phyloP scores from a whole-genome alignment of 2,888 invertebrate genomes.

The Drosophila affinis region DNA sequence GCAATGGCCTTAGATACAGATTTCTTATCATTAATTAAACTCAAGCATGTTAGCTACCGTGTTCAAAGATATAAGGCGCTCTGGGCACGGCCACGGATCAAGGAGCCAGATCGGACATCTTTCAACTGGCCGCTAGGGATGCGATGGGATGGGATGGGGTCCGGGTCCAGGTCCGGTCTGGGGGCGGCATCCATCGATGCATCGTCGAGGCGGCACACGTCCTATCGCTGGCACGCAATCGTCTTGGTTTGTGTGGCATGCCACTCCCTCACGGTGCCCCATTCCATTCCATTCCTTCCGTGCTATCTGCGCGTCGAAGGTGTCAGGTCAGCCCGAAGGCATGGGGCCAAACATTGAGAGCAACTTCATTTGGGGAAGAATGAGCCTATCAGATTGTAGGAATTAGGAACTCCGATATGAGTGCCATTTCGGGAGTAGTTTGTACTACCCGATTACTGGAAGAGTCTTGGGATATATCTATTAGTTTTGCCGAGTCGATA shows the following conservation, averaged over 20 bases:
- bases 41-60: constrained; percentile 84
- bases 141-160: too few species aligned
- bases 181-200: constrained; percentile 34
- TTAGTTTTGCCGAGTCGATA: too few species aligned
- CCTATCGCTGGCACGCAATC: constrained; percentile 82
- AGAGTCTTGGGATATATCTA: too few species aligned
- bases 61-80: constrained; percentile 67
- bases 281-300: background rate
- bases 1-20: constrained; percentile 82
- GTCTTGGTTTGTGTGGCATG: constrained; percentile 61
- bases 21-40: constrained; percentile 84
- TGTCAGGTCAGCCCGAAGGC: constrained; percentile 27
- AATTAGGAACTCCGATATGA: constrained; percentile 12
- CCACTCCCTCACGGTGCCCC: constrained; percentile 17
- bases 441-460: too few species aligned
- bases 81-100: constrained; percentile 31
- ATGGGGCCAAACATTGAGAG: constrained; percentile 15
- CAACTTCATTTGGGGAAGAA: constrained; percentile 37
- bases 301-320: constrained; percentile 11
- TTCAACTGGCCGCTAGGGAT: constrained; percentile 44
- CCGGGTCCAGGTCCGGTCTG: background rate
- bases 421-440: too few species aligned
- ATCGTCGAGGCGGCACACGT: constrained; percentile 67
- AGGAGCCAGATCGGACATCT: constrained; percentile 57
- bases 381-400: constrained; percentile 11